Evolutionary conservation across 2,888 invertebrate species (phyloP).

Genomic region (Protophormia terraenovae): DNA sequence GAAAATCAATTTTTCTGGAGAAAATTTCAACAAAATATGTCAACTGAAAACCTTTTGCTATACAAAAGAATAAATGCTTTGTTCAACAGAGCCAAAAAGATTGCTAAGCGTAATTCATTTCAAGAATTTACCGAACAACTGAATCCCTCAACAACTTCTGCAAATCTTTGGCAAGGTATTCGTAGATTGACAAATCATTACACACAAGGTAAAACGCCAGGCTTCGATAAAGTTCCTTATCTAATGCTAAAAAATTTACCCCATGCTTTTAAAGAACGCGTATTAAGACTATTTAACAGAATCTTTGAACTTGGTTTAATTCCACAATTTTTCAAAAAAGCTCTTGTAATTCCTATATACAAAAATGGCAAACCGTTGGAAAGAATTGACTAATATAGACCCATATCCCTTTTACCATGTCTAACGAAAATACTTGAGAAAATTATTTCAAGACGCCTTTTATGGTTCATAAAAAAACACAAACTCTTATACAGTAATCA

Average conservation of each 20-base stretch:
- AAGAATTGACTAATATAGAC: background rate
- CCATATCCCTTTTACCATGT: background rate
- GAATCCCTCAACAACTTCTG: background rate
- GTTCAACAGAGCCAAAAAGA: background rate
- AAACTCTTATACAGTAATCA: slow-evolving; percentile 38
- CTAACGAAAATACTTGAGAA: background rate
- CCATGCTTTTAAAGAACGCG: background rate
- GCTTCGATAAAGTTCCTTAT: slow-evolving; percentile 8
- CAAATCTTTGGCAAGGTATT: background rate
- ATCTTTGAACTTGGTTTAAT: background rate
- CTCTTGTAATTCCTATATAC: background rate
- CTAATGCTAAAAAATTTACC: background rate
- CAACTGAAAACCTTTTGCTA: too few relatives aligned
- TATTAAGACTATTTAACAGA: background rate
- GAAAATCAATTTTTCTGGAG: too few relatives aligned
- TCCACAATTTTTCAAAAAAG: background rate
- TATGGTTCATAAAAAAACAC: slow-evolving; percentile 22
- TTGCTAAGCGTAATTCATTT: background rate
- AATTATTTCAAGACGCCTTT: slow-evolving; percentile 2
- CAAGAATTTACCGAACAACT: background rate
- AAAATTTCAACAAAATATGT: too few relatives aligned
- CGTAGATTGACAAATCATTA: background rate
- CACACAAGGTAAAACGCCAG: background rate
- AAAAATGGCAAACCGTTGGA: background rate
- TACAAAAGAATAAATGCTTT: too few relatives aligned